phyloP scores from a whole-genome alignment of 2,888 invertebrate genomes.

The Hemicrepidius hirtus region DNA sequence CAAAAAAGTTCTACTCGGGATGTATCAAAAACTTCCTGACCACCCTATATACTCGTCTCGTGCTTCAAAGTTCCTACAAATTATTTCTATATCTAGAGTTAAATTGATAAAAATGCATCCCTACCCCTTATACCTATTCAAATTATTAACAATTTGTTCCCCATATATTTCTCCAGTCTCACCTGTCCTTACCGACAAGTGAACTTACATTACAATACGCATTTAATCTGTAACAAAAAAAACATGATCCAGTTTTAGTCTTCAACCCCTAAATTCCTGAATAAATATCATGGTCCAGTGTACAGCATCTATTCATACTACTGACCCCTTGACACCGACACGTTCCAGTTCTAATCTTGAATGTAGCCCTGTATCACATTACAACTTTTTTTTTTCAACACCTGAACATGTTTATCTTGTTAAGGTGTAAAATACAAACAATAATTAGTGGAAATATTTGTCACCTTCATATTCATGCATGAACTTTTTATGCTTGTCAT shows the following conservation, averaged over 20 bases:
- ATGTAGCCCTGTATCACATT: slow-evolving; percentile 12
- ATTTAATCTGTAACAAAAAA: slow-evolving; percentile 12
- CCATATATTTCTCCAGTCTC: neutral
- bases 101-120: too few species aligned
- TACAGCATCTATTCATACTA: slow-evolving; percentile 45
- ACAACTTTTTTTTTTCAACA: slow-evolving; percentile 20
- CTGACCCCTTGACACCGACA: slow-evolving; percentile 34
- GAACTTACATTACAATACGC: neutral
- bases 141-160: too few species aligned
- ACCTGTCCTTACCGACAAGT: slow-evolving; percentile 13
- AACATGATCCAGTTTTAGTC: slow-evolving; percentile 37
- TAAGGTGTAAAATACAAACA: slow-evolving; percentile 13
- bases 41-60: too few species aligned
- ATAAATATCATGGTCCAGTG: slow-evolving; percentile 40
- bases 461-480: too few species aligned
- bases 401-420: slow-evolving; percentile 34
- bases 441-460: neutral
- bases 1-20: too few species aligned
- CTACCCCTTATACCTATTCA: too few species aligned
- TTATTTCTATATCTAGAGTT: too few species aligned
- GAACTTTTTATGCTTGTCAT: too few species aligned
- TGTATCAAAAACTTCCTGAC: too few species aligned
- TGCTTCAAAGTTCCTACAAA: too few species aligned
- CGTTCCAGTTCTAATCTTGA: slow-evolving; percentile 49
- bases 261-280: slow-evolving; percentile 33